Percentiles rank a stretch among this genome's conserved stretches.
Evolutionary conservation across 1,140 invertebrate genomes (phyloP).

Genomic region (Diuraphis noxia): DNA sequence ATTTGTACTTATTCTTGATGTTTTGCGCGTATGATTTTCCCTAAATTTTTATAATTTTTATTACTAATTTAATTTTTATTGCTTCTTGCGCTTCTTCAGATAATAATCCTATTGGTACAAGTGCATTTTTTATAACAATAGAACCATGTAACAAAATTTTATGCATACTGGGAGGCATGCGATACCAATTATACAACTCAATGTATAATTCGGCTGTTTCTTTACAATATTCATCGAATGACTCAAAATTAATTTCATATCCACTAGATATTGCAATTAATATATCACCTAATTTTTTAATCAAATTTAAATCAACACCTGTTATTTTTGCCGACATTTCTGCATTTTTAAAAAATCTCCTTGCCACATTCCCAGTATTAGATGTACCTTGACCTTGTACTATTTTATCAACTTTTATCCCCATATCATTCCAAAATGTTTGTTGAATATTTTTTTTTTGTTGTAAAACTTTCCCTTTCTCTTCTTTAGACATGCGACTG

Average conservation of each 20-base stretch:
- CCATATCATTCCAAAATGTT: slow-evolving; percentile 39
- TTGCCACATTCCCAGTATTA: slow-evolving; percentile 60
- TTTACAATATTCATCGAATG: slow-evolving; percentile 32
- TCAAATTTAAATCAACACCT: slow-evolving; percentile 59
- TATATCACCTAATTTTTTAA: slow-evolving; percentile 59
- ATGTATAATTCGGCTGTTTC: slow-evolving; percentile 31
- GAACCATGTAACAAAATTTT: slow-evolving; percentile 59
- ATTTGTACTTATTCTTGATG: neutral
- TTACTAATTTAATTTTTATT: no score
- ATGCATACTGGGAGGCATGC: slow-evolving; percentile 54
- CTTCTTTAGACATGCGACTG: neutral
- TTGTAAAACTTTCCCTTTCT: neutral
- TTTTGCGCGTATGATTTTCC: slow-evolving; percentile 56
- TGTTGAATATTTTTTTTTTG: slow-evolving; percentile 52
- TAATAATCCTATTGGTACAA: neutral
- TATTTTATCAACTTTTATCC: slow-evolving; percentile 55
- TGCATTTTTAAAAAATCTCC: slow-evolving; percentile 59
- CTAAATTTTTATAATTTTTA: slow-evolving; percentile 56
- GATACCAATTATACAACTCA: slow-evolving; percentile 33
- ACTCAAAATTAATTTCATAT: slow-evolving; percentile 53
- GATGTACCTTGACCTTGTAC: slow-evolving; percentile 58
- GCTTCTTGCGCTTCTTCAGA: slow-evolving; percentile 58
- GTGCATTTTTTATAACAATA: neutral
- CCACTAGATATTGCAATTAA: slow-evolving; percentile 57
- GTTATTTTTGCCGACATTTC: slow-evolving; percentile 58